Evolutionary conservation across 2,113 vertebrate genomes (phyloP).

Genomic region (Centropus unirufus): DNA sequence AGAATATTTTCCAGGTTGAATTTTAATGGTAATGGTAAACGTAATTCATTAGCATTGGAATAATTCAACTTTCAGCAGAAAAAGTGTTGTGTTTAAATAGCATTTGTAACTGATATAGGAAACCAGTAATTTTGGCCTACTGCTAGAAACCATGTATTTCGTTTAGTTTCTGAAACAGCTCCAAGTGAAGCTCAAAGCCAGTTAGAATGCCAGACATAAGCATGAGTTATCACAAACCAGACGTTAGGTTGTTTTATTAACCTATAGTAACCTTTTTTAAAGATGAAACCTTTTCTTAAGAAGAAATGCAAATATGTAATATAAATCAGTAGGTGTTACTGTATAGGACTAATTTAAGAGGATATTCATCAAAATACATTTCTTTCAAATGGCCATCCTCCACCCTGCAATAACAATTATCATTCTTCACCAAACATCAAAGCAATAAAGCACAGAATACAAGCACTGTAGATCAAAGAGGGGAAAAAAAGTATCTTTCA

Average conservation of each 20-base stretch:
- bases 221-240: not conserved
- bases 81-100: not conserved
- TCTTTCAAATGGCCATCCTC: not conserved
- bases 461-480: constrained; percentile 20
- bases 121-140: not conserved
- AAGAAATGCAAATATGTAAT: not conserved
- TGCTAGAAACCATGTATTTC: not conserved
- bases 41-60: not conserved
- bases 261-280: not conserved
- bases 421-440: not conserved
- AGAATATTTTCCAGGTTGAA: not conserved
- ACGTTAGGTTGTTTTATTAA: not conserved
- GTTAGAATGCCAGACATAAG: not conserved
- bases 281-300: not conserved
- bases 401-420: not conserved
- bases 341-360: not conserved
- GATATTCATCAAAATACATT: not conserved
- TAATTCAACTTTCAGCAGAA: not conserved
- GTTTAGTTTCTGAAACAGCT: not conserved
- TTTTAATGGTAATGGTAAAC: not conserved
- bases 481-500: not conserved
- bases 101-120: not conserved
- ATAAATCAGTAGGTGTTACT: not conserved
- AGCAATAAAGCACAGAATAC: constrained; percentile 1
- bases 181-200: not conserved